Base-by-base conservation (phyloP, 2,113 vertebrate genomes). In the Spea multiplicata region DNA sequence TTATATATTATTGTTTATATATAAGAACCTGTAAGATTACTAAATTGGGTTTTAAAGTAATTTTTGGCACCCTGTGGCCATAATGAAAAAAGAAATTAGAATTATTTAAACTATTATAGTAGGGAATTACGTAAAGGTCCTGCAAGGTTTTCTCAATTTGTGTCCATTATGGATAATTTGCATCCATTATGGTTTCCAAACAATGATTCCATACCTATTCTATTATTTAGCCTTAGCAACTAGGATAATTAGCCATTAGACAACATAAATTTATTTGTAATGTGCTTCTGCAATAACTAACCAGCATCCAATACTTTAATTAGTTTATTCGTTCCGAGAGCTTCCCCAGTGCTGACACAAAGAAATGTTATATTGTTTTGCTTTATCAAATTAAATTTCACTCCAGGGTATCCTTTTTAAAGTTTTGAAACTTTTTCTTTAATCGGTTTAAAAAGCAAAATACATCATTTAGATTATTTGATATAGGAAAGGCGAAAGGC, bases 371-470 rank as follows among this genome's bases (percentile, higher is more conserved):
- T 79, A 66, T 44, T 78, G 46, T 72, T 78, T 66, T 65, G 57
- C 10, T 67, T 73, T 48, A 78, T 73, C 30, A 67, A 46, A 57
- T 79, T 50, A 44, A 53, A 66, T 52, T 79, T 59, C 48, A 45
- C 77, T 53, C 62, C 30, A 12, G 77, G 70, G 62, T 66, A 67
- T 47, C 59, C n/a, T 66, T 61, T 66, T 79, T 66, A 66, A 73
- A 79, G 44, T 79, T 73, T 70, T 73, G 59, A 30, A 73, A 79
- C 62, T 79, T 79, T 73, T 79, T 79, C 49, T 8, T 5, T 52
- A 52, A 52, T 52, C 49, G 49, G 8, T 52, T 52, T 52, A 52
- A 52, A 5, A 52, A 5, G 49, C 49, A 52, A 52, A 5, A 5
- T 5, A 8, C 49, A 52, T 52, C 49, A 52, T 52, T 52, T 52